These are phyloP conservation scores for Nomada fabriciana DNA, from an alignment of 2,888 invertebrate genomes.

Conservation along the genomic window DNA sequence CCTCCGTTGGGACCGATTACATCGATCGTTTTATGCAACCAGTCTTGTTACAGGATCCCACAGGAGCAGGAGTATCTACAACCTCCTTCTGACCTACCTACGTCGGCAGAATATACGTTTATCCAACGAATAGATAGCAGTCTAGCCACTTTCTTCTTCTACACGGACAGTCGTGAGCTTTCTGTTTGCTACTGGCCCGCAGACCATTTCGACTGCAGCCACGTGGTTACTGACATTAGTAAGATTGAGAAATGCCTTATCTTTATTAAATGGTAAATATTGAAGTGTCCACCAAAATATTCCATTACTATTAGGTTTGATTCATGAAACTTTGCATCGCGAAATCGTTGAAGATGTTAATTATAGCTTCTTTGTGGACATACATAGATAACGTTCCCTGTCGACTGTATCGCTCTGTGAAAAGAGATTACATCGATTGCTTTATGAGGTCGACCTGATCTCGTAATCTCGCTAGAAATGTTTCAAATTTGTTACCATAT, in stretches of 20 bases:
- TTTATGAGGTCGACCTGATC: constrained; percentile 64
- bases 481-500: constrained; percentile 8
- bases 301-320: background rate
- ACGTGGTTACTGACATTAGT: background rate
- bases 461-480: constrained; percentile 23
- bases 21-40: constrained; percentile 77
- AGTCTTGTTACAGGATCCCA: constrained; percentile 73
- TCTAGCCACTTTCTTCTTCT: background rate
- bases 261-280: background rate
- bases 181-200: background rate
- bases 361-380: constrained; percentile 46
- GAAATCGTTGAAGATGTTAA: constrained; percentile 32
- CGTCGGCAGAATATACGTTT: constrained; percentile 36
- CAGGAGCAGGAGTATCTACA: constrained; percentile 62
- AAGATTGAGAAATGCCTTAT: background rate
- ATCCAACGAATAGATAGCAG: constrained; percentile 26
- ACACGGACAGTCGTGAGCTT: constrained; percentile 19
- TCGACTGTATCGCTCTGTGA: constrained; percentile 51
- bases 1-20: constrained; percentile 72
- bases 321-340: constrained; percentile 5
- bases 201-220: background rate
- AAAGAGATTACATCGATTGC: constrained; percentile 74
- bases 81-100: constrained; percentile 41
- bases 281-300: background rate
- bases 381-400: constrained; percentile 43